Base-by-base conservation (phyloP, 2,113 vertebrate genomes). In the Burhinus oedicnemus region DNA sequence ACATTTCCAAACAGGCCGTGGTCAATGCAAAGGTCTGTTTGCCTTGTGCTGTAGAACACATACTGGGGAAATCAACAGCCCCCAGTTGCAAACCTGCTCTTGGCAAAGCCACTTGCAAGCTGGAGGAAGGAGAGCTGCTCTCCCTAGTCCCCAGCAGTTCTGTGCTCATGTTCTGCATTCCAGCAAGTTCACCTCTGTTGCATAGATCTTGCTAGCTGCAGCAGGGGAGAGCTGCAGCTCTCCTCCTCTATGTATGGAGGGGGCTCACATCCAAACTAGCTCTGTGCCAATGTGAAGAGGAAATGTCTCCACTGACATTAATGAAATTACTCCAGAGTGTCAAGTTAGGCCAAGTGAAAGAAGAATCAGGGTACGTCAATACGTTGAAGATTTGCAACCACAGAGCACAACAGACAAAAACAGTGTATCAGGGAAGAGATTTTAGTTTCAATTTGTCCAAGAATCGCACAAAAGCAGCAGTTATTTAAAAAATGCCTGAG, bases 361-460 rank as follows among this genome's bases (percentile, higher is more conserved):
- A 27, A 93, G 66, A 93, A 77, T 74, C 26, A 64, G 58, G 19
- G 8, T 44, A 84, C 1, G 1, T 77, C 8, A 3, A 25, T 44
- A 72, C 32, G 27, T 10, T 55, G 68, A 57, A 92, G 91, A 89
- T 88, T 58, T 81, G 75, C 79, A 83, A 40, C n/a, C 42, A 62
- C 32, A 81, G 60, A 91, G 70, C 47, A 74, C 23, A 49, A 93
- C n/a, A 72, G 58, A 74, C 26, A 94, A 93, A 93, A 93, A 27
- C 49, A 47, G n/a, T 1, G 29, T 61, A 54, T 94, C 74, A 69
- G 55, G 13, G 0, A 88, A 86, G 75, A 91, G 79, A 68, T 70
- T 94, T 91, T 97, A 80, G 87, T 97, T 97, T 96, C 91, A 83
- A 34, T 95, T 95, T 96, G 94, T 86, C 84, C 82, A 93, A 90